These are phyloP conservation scores for Drosophila monieri DNA, from an alignment of 2,888 invertebrate genomes.

Conservation along the genomic window DNA sequence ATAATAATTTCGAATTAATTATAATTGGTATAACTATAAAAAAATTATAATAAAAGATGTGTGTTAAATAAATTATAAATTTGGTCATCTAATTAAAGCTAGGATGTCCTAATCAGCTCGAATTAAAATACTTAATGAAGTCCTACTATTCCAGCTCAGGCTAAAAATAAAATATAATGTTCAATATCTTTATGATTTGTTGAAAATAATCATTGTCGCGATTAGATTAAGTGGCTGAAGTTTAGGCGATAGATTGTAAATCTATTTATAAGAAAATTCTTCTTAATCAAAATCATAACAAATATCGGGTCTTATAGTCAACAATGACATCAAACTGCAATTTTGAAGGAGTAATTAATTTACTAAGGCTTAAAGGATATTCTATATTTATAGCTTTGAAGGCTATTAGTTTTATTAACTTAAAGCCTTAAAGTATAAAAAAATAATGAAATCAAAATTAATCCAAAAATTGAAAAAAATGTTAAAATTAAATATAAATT, in stretches of 20 bases:
- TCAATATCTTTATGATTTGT: constrained; percentile 91
- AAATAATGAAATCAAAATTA: constrained; percentile 72
- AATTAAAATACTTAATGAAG: constrained; percentile 55
- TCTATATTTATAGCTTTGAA: constrained; percentile 87
- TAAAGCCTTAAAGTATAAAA: constrained; percentile 57
- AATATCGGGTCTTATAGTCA: constrained; percentile 68
- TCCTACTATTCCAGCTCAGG: constrained; percentile 87
- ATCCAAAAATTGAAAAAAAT: constrained; percentile 71
- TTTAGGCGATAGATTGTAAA: constrained; percentile 87
- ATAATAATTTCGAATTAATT: constrained; percentile 93
- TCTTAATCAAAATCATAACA: constrained; percentile 84
- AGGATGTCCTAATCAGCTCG: constrained; percentile 79
- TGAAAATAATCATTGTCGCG: constrained; percentile 88
- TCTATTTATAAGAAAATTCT: constrained; percentile 86
- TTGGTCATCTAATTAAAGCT: constrained; percentile 88
- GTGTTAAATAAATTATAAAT: constrained; percentile 92
- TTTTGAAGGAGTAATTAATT: constrained; percentile 84
- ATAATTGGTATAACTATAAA: constrained; percentile 90
- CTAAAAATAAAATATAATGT: constrained; percentile 88
- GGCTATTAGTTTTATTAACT: constrained; percentile 85
- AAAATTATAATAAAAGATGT: constrained; percentile 92
- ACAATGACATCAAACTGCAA: constrained; percentile 87
- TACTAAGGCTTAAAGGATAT: constrained; percentile 86
- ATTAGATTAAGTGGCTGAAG: constrained; percentile 72
- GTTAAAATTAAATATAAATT: constrained; percentile 67